Evolutionary conservation across 2,888 invertebrate genomes (phyloP).

Genomic region (Melipona bicolor): DNA sequence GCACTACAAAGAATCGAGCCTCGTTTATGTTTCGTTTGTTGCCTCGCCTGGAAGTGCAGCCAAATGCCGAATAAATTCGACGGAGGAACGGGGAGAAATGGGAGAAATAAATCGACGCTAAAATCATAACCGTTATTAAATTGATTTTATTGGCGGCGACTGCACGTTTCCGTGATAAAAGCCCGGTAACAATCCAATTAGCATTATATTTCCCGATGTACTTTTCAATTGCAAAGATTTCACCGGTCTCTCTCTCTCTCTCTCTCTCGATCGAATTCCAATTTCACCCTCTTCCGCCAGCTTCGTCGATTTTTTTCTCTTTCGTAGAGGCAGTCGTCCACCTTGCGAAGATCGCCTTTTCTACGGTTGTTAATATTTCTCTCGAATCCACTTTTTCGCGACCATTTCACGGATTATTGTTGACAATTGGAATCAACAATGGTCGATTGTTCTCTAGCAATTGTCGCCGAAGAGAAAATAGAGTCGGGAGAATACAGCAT

Average conservation of each 20-base stretch:
- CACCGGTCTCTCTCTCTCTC: background rate
- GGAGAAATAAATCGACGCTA: background rate
- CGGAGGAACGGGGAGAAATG: background rate
- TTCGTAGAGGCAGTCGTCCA: background rate
- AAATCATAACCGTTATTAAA: constrained; percentile 4
- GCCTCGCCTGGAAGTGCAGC: background rate
- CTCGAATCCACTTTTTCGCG: background rate
- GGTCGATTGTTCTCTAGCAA: constrained; percentile 38
- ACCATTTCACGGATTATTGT: background rate
- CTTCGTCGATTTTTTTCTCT: background rate
- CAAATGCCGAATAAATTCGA: background rate
- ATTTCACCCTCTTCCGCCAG: background rate
- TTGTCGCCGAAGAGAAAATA: constrained; percentile 3
- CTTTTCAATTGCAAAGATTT: constrained; percentile 12
- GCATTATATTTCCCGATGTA: constrained; percentile 5
- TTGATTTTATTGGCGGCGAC: background rate
- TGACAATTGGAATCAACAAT: too few species aligned
- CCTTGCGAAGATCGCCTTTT: background rate
- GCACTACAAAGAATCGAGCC: background rate
- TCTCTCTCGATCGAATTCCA: constrained; percentile 11
- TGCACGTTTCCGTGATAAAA: constrained; percentile 3
- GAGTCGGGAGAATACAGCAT: background rate
- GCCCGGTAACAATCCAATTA: constrained; percentile 9
- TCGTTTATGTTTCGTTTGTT: background rate
- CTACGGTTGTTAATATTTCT: constrained; percentile 27